A percentile compares a stretch with the other conserved stretches of the same genome.
Evolutionary conservation across 35 echinoderm and acorn worm genomes (phyloP).

Genomic region (Holothuria glaberrima): DNA sequence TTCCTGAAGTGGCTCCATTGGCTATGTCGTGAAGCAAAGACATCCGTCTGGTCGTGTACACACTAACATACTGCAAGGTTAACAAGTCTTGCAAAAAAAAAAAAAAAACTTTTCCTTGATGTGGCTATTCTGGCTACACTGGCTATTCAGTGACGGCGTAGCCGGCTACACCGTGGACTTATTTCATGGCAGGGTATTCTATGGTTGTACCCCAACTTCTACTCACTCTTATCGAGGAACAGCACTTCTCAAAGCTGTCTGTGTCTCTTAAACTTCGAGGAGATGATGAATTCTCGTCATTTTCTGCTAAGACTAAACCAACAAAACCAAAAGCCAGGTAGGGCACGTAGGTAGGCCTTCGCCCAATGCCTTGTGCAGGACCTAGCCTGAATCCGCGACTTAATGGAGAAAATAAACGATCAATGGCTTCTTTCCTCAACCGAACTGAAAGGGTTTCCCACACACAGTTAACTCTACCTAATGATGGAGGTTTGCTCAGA

Average conservation of each 20-base stretch:
- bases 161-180: no score
- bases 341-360: not conserved
- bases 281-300: not conserved
- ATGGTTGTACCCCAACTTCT: no score
- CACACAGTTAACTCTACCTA: not conserved
- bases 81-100: no score
- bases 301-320: not conserved
- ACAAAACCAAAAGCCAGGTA: slow-evolving; percentile 26
- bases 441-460: slow-evolving; percentile 8
- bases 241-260: not conserved
- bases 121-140: not conserved
- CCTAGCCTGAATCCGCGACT: not conserved
- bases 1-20: no score
- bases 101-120: not conserved
- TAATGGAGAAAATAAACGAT: not conserved
- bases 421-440: slow-evolving; percentile 32
- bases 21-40: no score
- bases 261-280: not conserved
- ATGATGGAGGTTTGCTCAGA: not conserved
- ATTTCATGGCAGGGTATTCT: no score
- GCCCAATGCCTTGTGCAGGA: not conserved
- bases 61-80: no score
- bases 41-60: no score
- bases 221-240: not conserved
- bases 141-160: no score